Percentiles rank a stretch among this genome's conserved stretches.
phyloP scores from a whole-genome alignment of 2,113 vertebrate genomes.

The Leptobrachium leishanense region DNA sequence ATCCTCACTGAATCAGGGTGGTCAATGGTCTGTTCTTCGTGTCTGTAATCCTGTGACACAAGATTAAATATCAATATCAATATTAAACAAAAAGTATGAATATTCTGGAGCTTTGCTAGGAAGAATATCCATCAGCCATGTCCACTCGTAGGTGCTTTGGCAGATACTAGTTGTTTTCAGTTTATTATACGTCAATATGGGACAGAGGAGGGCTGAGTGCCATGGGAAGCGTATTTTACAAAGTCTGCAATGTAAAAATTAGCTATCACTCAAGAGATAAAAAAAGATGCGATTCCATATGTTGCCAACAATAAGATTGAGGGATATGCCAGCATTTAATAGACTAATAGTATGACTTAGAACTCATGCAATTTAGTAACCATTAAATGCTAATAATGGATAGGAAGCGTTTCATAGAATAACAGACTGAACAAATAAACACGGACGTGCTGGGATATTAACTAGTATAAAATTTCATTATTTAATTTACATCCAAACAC shows the following conservation, averaged over 20 bases:
- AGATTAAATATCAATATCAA: no score
- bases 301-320: constrained; percentile 43
- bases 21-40: no score
- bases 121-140: no score
- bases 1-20: no score
- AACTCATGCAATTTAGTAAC: constrained; percentile 9
- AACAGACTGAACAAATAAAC: constrained; percentile 4
- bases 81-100: no score
- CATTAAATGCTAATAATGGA: constrained; percentile 10
- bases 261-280: background rate
- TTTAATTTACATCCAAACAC: background rate
- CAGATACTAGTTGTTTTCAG: constrained; percentile 2
- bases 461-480: constrained; percentile 4
- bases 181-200: constrained; percentile 24
- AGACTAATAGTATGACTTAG: constrained; percentile 21
- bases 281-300: constrained; percentile 11
- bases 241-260: no score
- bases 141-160: background rate
- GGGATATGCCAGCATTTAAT: constrained; percentile 22
- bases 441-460: constrained; percentile 7
- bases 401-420: constrained; percentile 32
- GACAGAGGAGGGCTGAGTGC: no score
- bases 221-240: constrained; percentile 21
- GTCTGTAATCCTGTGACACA: no score
- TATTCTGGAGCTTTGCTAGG: no score